Evolutionary conservation across 2,888 invertebrate species (phyloP).

Genomic region (Drosophila macrospina): DNA sequence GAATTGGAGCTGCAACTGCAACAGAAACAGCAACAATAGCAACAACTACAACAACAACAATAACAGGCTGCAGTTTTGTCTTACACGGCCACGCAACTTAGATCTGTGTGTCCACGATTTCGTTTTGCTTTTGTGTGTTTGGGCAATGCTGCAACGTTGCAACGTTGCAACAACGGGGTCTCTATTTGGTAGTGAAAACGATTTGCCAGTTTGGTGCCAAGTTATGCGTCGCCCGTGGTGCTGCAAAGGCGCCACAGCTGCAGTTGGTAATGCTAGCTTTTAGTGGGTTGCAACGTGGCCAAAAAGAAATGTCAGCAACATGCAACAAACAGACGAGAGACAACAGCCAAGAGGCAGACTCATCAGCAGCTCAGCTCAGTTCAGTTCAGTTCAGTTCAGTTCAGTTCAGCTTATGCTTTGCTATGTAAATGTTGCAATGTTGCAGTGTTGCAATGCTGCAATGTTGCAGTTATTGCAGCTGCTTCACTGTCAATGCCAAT

Average conservation of each 20-base stretch:
- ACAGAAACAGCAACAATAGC: not conserved
- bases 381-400: slow-evolving; percentile 48
- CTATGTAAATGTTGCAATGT: slow-evolving; percentile 43
- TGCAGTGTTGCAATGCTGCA: slow-evolving; percentile 34
- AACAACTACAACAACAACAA: slow-evolving; percentile 23
- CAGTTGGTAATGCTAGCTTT: slow-evolving; percentile 14
- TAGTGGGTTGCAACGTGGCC: slow-evolving; percentile 16
- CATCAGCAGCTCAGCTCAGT: slow-evolving; percentile 55
- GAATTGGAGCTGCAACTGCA: slow-evolving; percentile 58
- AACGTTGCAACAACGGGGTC: slow-evolving; percentile 36
- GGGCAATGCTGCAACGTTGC: not conserved
- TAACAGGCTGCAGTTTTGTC: slow-evolving; percentile 46
- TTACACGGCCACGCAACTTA: slow-evolving; percentile 48
- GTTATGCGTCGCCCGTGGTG: slow-evolving; percentile 74
- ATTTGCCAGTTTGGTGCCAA: slow-evolving; percentile 78
- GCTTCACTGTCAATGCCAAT: slow-evolving; percentile 68
- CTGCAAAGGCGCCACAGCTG: slow-evolving; percentile 49
- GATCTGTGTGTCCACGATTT: slow-evolving; percentile 40
- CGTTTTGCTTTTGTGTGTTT: slow-evolving; percentile 43
- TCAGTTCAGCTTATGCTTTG: slow-evolving; percentile 5
- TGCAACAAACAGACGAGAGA: slow-evolving; percentile 4
- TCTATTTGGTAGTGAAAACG: slow-evolving; percentile 77
- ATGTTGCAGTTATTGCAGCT: slow-evolving; percentile 38
- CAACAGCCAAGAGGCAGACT: slow-evolving; percentile 25
- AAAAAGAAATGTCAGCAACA: slow-evolving; percentile 42